These are phyloP conservation scores for Piaya cayana DNA, from an alignment of 2,113 vertebrate species.

Conservation along the genomic window DNA sequence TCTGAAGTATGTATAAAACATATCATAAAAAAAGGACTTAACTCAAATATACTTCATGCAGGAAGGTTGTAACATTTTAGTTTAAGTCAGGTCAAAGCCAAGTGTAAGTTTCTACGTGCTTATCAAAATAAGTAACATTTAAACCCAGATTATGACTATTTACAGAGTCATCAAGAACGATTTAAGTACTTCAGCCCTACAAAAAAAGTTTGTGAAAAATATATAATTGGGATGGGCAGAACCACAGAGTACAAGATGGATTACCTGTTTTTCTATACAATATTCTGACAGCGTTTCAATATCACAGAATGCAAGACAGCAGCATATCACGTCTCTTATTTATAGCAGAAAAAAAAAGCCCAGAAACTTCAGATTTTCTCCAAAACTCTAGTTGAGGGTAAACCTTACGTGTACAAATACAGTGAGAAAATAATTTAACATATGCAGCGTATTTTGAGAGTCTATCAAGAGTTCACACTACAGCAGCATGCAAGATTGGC, in stretches of 20 bases:
- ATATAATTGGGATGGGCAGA: neutral
- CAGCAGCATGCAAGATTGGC: neutral
- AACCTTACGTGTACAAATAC: accelerated
- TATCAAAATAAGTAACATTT: neutral
- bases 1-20: neutral
- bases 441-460: neutral
- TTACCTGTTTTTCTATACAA: neutral
- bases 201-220: neutral
- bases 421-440: neutral
- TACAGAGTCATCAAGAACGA: neutral
- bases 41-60: neutral
- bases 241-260: neutral
- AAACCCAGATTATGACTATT: neutral
- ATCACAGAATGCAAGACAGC: neutral
- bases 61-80: neutral
- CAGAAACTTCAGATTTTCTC: neutral
- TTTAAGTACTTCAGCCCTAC: neutral
- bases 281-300: accelerated
- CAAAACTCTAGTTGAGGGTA: neutral
- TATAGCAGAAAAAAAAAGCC: neutral
- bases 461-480: neutral
- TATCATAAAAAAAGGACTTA: neutral
- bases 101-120: neutral
- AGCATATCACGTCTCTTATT: neutral
- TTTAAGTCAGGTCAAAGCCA: neutral